Conservation (phyloP, 1,140 invertebrate genomes). For the Ptiloglossa arizonensis region DNA sequence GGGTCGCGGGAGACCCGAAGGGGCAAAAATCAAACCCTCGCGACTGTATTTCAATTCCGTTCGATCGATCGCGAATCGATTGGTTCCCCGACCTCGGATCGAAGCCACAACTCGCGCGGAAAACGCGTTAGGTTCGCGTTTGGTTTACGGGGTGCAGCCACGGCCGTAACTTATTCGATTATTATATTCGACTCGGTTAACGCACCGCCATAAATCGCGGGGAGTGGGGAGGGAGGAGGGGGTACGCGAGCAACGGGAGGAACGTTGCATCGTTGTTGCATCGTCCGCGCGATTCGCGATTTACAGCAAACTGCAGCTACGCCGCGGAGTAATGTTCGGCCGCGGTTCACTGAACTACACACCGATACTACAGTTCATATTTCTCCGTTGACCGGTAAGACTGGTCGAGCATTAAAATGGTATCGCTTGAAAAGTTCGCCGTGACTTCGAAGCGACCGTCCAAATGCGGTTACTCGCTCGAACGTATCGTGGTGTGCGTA, state of each 20-base stretch:
- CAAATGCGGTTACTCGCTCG: constrained; percentile 45
- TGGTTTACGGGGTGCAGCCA: background rate
- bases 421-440: background rate
- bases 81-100: no score
- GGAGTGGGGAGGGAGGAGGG: no score
- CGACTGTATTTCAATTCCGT: no score
- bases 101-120: background rate
- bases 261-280: background rate
- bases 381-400: constrained; percentile 33
- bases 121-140: background rate
- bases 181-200: constrained; percentile 1
- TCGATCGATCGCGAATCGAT: no score
- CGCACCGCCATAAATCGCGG: background rate
- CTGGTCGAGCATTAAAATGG: constrained; percentile 39
- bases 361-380: constrained; percentile 41
- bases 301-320: background rate
- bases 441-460: constrained; percentile 34
- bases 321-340: background rate
- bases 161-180: background rate
- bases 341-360: constrained; percentile 33
- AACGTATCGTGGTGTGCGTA: constrained; percentile 11
- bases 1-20: no score
- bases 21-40: no score
- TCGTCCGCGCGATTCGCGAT: constrained; percentile 1
- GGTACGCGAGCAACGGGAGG: background rate